Percentiles rank a stretch among this genome's conserved stretches.
Conservation (phyloP, 2,888 invertebrate species). For the Deilephila elpenor region DNA sequence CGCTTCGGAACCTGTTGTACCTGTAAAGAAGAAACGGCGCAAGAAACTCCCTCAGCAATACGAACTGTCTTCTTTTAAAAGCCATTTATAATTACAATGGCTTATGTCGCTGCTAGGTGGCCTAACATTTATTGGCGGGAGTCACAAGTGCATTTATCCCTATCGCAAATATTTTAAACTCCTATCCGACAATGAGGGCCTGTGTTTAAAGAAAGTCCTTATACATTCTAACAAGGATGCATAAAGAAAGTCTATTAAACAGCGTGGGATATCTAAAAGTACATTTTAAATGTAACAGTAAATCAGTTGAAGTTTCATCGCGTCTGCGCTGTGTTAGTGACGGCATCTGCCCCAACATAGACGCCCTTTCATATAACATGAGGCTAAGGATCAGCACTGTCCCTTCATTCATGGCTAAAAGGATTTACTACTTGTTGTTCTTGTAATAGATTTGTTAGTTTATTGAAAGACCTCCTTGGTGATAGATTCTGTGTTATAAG, state of each 20-base stretch:
- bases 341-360: background rate
- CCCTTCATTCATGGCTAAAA: background rate
- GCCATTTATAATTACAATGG: too few relatives aligned
- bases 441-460: background rate
- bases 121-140: too few relatives aligned
- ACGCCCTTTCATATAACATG: background rate
- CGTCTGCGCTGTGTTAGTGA: slow-evolving; percentile 8
- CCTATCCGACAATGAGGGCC: too few relatives aligned
- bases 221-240: background rate
- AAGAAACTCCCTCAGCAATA: too few relatives aligned
- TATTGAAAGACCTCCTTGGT: background rate
- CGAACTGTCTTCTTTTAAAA: too few relatives aligned
- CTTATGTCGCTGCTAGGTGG: too few relatives aligned
- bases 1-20: too few relatives aligned
- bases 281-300: background rate
- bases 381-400: slow-evolving; percentile 1
- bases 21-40: too few relatives aligned
- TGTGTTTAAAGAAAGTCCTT: too few relatives aligned
- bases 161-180: too few relatives aligned
- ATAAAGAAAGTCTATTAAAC: background rate
- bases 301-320: slow-evolving; percentile 4
- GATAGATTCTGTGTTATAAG: background rate
- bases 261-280: background rate
- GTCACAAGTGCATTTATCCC: too few relatives aligned
- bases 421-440: background rate